These are phyloP conservation scores for Umimayanthus chanpuru DNA, from an alignment of 92 coral and sea anemone species.

Conservation along the genomic window DNA sequence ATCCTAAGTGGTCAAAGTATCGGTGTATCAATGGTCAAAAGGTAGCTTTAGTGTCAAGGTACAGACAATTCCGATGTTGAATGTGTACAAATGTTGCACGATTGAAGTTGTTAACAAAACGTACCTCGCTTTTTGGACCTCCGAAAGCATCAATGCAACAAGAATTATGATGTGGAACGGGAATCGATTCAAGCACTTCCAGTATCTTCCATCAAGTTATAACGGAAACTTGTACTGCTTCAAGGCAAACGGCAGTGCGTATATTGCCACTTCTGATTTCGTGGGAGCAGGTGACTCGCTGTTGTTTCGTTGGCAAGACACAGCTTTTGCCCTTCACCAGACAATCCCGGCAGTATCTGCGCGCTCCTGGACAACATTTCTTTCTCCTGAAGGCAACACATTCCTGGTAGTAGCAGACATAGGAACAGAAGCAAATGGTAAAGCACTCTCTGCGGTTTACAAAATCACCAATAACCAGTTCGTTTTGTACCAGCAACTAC, in stretches of 20 bases:
- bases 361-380: not conserved
- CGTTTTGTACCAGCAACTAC: not conserved
- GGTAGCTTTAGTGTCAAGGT: constrained; percentile 1
- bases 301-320: not conserved
- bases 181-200: not conserved
- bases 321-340: not conserved
- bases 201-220: not conserved
- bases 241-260: not conserved
- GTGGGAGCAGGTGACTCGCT: not conserved
- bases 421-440: not conserved
- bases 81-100: not conserved
- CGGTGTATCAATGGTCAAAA: not conserved
- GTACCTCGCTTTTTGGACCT: not conserved
- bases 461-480: not conserved
- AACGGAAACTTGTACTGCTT: not conserved
- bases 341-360: not conserved
- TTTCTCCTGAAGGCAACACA: not conserved
- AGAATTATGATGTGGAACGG: not conserved
- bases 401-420: not conserved
- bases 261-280: not conserved
- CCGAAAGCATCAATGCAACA: not conserved
- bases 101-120: not conserved
- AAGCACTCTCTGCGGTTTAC: not conserved
- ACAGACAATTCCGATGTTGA: not conserved
- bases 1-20: not conserved